Conservation (phyloP, 2,888 invertebrate species). For the Griposia aprilina region DNA sequence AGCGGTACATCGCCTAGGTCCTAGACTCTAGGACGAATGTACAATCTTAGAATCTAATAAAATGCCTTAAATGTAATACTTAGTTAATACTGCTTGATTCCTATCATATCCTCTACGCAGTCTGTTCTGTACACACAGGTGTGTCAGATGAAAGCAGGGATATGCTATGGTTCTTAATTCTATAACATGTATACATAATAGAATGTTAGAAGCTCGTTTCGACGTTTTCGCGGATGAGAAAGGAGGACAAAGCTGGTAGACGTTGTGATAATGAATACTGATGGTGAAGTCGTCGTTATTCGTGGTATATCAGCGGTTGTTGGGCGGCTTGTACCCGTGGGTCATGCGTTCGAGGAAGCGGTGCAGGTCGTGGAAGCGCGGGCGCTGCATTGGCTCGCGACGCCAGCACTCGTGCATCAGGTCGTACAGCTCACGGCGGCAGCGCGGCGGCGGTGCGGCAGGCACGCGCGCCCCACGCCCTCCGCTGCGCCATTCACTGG, state of each 20-base stretch:
- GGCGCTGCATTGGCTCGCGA: constrained; percentile 94
- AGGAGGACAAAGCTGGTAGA: constrained; percentile 64
- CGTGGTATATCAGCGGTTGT: constrained; percentile 70
- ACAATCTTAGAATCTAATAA: constrained; percentile 71
- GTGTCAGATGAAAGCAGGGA: constrained; percentile 57
- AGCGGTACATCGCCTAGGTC: constrained; percentile 73
- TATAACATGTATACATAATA: constrained; percentile 62
- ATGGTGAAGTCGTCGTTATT: constrained; percentile 7
- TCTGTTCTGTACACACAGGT: constrained; percentile 60
- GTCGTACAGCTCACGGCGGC: constrained; percentile 97
- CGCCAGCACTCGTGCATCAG: constrained; percentile 98
- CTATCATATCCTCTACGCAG: constrained; percentile 69
- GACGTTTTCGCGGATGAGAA: constrained; percentile 54
- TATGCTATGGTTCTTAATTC: constrained; percentile 57
- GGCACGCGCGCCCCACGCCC: constrained; percentile 85
- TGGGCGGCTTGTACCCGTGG: constrained; percentile 91
- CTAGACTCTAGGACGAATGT: constrained; percentile 69
- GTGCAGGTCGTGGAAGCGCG: constrained; percentile 96
- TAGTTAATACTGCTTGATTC: constrained; percentile 79
- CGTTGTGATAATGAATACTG: constrained; percentile 23
- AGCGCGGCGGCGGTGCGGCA: constrained; percentile 92
- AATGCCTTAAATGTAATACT: constrained; percentile 68
- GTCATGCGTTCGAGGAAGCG: constrained; percentile 95
- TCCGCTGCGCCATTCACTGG: constrained; percentile 92
- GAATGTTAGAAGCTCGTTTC: constrained; percentile 66